phyloP scores from a whole-genome alignment of 1,140 invertebrate species.

The Chionoecetes opilio region DNA sequence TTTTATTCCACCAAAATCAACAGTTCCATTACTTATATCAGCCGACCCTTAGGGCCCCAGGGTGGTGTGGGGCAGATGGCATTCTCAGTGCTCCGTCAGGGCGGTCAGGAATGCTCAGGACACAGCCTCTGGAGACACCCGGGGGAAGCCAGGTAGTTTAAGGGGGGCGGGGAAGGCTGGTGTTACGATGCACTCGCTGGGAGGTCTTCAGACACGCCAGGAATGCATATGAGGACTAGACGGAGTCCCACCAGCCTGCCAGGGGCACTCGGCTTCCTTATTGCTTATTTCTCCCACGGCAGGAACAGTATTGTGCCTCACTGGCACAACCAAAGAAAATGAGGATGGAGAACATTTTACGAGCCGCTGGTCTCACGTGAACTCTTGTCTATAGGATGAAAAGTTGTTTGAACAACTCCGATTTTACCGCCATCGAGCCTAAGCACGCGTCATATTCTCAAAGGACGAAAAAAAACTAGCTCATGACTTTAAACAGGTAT shows the following conservation, averaged over 20 bases:
- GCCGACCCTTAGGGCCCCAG: background rate
- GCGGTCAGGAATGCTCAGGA: conserved; percentile 14
- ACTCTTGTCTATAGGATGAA: background rate
- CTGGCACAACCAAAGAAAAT: background rate
- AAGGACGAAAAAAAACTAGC: background rate
- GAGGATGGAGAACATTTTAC: background rate
- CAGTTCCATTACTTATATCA: conserved; percentile 30
- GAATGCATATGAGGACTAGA: conserved; percentile 6
- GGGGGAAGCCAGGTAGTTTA: conserved; percentile 25
- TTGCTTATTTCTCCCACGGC: background rate
- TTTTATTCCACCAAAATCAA: background rate
- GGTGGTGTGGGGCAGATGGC: background rate
- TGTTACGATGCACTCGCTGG: conserved; percentile 15
- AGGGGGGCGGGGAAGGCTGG: background rate
- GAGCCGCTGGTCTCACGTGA: background rate
- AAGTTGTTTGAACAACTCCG: background rate
- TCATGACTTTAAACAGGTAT: conserved; percentile 19
- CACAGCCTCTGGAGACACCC: background rate
- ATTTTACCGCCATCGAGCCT: background rate
- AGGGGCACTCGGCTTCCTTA: background rate
- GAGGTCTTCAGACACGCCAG: conserved; percentile 15
- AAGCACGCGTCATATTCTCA: background rate
- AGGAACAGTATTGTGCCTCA: background rate
- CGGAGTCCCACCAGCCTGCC: background rate
- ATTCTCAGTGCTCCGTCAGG: conserved; percentile 2